Evolutionary conservation across 1,140 invertebrate genomes (phyloP).

Genomic region (Ostrea denselamellosa): DNA sequence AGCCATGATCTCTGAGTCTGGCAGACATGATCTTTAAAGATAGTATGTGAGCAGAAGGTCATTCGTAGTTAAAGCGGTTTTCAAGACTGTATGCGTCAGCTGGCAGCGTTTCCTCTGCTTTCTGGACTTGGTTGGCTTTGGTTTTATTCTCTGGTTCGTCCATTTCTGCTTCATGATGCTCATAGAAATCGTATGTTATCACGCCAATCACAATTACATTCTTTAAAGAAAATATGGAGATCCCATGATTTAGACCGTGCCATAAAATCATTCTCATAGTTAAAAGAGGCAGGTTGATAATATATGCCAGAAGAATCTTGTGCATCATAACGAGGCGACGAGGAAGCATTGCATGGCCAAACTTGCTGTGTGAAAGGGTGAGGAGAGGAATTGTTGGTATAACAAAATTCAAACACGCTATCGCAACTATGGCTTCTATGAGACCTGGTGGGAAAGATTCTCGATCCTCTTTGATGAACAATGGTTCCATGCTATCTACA

Average conservation of each 20-base stretch:
- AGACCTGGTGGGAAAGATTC: constrained; percentile 75
- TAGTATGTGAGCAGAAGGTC: not conserved
- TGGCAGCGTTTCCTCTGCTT: not conserved
- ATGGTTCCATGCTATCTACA: constrained; percentile 79
- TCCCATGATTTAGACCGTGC: constrained; percentile 77
- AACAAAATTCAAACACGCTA: constrained; percentile 81
- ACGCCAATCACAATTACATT: constrained; percentile 80
- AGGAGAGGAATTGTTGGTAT: constrained; percentile 82
- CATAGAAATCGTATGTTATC: constrained; percentile 63
- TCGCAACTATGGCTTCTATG: constrained; percentile 79
- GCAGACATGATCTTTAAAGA: not conserved
- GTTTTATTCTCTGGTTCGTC: not conserved
- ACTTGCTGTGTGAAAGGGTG: constrained; percentile 79
- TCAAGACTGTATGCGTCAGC: not conserved
- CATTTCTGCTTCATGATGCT: constrained; percentile 50
- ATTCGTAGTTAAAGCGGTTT: constrained; percentile 25
- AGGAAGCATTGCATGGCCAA: constrained; percentile 65
- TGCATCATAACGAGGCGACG: constrained; percentile 76
- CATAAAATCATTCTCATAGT: constrained; percentile 81
- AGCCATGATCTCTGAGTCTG: not conserved
- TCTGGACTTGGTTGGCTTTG: not conserved
- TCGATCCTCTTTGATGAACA: constrained; percentile 73
- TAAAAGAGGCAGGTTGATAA: constrained; percentile 82
- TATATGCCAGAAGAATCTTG: constrained; percentile 78
- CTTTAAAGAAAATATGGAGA: constrained; percentile 83